Evolutionary conservation across 64 coral and sea anemone species (phyloP).

Genomic region (Actinia equina): DNA sequence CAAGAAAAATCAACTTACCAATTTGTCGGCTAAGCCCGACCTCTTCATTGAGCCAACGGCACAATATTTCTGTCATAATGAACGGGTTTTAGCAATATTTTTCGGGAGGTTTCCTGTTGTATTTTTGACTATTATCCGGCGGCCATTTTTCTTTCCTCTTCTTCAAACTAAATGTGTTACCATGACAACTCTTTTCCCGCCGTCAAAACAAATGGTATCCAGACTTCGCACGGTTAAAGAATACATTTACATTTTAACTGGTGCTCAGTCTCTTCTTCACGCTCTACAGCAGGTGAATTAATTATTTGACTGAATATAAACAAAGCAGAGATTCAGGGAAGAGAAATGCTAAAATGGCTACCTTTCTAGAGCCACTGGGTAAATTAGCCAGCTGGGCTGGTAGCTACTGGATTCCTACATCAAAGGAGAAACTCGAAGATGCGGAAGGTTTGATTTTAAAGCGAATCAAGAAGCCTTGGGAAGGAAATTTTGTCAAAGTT

Average conservation of each 20-base stretch:
- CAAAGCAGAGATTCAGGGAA: neutral
- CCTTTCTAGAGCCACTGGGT: neutral
- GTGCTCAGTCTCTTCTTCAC: neutral
- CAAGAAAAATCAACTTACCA: constrained; percentile 52
- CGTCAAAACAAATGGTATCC: constrained; percentile 17
- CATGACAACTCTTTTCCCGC: constrained; percentile 10
- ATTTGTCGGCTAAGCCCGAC: constrained; percentile 68
- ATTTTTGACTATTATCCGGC: neutral
- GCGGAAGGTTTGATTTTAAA: constrained; percentile 61
- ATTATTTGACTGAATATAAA: neutral
- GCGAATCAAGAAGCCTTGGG: constrained; percentile 68
- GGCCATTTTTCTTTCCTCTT: constrained; percentile 23
- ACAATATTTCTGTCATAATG: constrained; percentile 94
- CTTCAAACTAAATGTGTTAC: constrained; percentile 1
- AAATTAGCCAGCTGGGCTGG: constrained; percentile 51
- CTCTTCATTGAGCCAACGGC: constrained; percentile 98
- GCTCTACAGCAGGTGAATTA: neutral
- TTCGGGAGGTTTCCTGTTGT: neutral
- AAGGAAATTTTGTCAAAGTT: constrained; percentile 78
- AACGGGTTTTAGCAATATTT: neutral
- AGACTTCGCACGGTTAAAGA: neutral
- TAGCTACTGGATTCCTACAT: constrained; percentile 75
- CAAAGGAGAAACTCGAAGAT: constrained; percentile 77
- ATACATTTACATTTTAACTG: neutral
- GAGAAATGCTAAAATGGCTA: neutral